phyloP scores from a whole-genome alignment of 2,888 invertebrate genomes.

The Dynastes maya region DNA sequence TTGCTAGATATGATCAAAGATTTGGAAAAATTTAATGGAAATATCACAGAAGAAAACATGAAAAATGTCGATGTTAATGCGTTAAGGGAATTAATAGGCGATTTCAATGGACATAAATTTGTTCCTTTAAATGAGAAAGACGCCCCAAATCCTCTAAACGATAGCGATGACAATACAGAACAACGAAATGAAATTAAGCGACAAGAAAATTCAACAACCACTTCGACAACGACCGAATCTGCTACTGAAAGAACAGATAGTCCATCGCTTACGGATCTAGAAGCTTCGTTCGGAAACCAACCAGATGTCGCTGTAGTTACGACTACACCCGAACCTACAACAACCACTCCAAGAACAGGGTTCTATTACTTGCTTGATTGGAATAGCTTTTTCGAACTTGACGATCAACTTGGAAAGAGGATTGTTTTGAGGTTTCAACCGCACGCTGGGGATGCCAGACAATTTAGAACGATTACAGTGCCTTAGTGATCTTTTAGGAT shows the following conservation, averaged over 20 bases:
- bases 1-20: slow-evolving; percentile 71
- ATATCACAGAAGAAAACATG: slow-evolving; percentile 69
- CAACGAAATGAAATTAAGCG: slow-evolving; percentile 73
- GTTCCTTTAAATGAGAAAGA: slow-evolving; percentile 63
- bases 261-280: slow-evolving; percentile 78
- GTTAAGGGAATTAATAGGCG: slow-evolving; percentile 65
- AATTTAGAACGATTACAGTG: slow-evolving; percentile 83
- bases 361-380: slow-evolving; percentile 90
- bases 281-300: slow-evolving; percentile 84
- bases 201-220: slow-evolving; percentile 64
- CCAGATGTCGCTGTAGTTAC: slow-evolving; percentile 70
- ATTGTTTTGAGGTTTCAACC: slow-evolving; percentile 87
- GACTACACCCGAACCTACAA: slow-evolving; percentile 76
- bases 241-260: slow-evolving; percentile 61
- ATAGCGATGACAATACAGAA: slow-evolving; percentile 59
- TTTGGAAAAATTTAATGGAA: slow-evolving; percentile 68
- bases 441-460: slow-evolving; percentile 84
- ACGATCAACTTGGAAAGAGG: slow-evolving; percentile 80
- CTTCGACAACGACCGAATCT: slow-evolving; percentile 50
- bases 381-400: slow-evolving; percentile 90
- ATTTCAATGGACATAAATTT: slow-evolving; percentile 61
- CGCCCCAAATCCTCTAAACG: slow-evolving; percentile 69
- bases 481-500: slow-evolving; percentile 72
- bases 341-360: slow-evolving; percentile 82
- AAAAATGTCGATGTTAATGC: slow-evolving; percentile 67